Evolutionary conservation across 2,888 invertebrate genomes (phyloP).

Genomic region (Epistrophe eligans): DNA sequence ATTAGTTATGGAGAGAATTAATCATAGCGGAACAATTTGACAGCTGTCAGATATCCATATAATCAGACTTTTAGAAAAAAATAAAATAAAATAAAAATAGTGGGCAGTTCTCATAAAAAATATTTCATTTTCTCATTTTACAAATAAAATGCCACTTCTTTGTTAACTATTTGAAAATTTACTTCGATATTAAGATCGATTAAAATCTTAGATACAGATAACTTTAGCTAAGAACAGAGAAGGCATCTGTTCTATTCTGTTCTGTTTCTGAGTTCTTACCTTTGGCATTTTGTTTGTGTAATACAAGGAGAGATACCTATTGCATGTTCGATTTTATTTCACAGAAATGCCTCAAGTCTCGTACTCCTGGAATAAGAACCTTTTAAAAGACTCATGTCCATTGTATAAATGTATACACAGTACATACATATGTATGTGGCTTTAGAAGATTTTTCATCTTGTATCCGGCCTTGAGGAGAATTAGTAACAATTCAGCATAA

Average conservation of each 20-base stretch:
- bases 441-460: constrained; percentile 54
- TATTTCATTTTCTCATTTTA: constrained; percentile 2
- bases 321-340: constrained; percentile 58
- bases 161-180: constrained; percentile 51
- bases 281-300: constrained; percentile 67
- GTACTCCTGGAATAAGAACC: constrained; percentile 54
- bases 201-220: background rate
- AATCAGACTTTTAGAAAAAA: constrained; percentile 39
- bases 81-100: constrained; percentile 39
- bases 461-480: constrained; percentile 70
- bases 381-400: constrained; percentile 31
- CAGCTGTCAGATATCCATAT: constrained; percentile 61
- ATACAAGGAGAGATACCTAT: constrained; percentile 51
- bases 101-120: constrained; percentile 34
- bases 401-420: background rate
- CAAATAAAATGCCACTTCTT: constrained; percentile 16
- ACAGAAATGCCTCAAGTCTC: constrained; percentile 43
- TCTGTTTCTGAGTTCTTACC: constrained; percentile 31
- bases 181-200: constrained; percentile 15
- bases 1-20: constrained; percentile 23
- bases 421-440: no score
- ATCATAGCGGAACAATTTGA: constrained; percentile 40
- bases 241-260: constrained; percentile 4
- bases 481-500: constrained; percentile 73
- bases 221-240: background rate